Base-by-base conservation (phyloP, 1,140 invertebrate species). In the Sminthurides bifidus region DNA sequence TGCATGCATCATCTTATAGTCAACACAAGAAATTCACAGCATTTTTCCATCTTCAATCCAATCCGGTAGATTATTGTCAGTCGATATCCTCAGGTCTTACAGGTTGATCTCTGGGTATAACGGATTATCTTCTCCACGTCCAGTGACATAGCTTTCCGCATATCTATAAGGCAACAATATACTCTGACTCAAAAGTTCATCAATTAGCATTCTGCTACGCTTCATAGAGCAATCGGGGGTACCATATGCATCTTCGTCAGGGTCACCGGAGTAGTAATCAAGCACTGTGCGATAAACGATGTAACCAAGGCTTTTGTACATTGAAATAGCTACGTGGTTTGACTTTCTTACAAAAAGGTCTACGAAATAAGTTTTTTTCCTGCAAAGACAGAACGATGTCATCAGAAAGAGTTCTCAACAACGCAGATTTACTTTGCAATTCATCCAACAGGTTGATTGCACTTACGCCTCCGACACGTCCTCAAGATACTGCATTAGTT, bases 171-270 rank as follows among this genome's bases (percentile, higher is more conserved):
- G 70, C 68, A 68, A 60, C 68, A 58, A 63, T 57, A 17, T 40
- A 53, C n/a, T n/a, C n/a, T n/a, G n/a, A n/a, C n/a, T 33, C 37
- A 52, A 62, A 51, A 56, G 51, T 12, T 26, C 31, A 24, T 35
- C 14, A 48, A 31, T 5, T 37, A 58, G n/a, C n/a, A n/a, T 29
- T n/a, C 21, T 49, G 43, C n/a, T 26, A 3, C 14, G 15, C 17
- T 30, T 57, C 5, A 46, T 41, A 15, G 49, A 12, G 15, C 26
- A 44, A 56, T 56, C 43, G 27, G 49, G 66, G 62, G 75, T 79
- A 94, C 91, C 93, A 80, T 88, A 98, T 59, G 93, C 95, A 81
- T 98, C 89, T 82, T 98, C 94, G 75, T 97, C 93, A 26, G 88
- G 87, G 74, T 92, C 87, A 31, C 91, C 91, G 41, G 87, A 92